These are phyloP conservation scores for Petrophora chlorosata DNA, from an alignment of 2,888 invertebrate genomes.

Conservation along the genomic window DNA sequence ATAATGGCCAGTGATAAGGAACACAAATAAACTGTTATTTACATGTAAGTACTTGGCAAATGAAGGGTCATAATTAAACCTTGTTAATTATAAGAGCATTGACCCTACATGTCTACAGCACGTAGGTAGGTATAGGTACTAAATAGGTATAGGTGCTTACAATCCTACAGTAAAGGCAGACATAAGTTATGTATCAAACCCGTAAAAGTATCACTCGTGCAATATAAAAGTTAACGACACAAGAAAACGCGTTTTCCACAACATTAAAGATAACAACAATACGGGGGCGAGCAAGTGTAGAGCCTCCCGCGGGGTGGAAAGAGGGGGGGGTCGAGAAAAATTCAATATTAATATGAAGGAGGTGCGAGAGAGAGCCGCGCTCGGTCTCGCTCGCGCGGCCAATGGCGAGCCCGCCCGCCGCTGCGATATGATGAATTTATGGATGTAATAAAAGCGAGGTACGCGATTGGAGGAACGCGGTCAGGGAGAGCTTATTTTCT, in stretches of 20 bases:
- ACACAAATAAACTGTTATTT: no score
- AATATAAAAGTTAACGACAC: constrained; percentile 85
- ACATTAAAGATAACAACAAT: constrained; percentile 85
- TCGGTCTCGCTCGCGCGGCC: constrained; percentile 80
- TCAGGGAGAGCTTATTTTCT: constrained; percentile 82
- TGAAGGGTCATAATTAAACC: no score
- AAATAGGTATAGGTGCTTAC: no score
- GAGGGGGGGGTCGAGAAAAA: constrained; percentile 87
- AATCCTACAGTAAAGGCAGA: constrained; percentile 38
- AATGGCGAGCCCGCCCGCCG: constrained; percentile 80
- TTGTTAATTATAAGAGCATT: no score
- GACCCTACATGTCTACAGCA: no score
- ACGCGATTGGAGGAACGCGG: constrained; percentile 86
- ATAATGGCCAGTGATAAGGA: no score
- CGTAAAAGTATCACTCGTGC: constrained; percentile 82
- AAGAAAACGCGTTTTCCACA: constrained; percentile 85
- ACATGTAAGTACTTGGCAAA: no score
- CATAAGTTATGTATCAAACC: constrained; percentile 80
- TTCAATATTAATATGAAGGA: constrained; percentile 92
- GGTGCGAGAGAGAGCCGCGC: constrained; percentile 84
- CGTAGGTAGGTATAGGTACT: no score
- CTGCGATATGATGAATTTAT: constrained; percentile 91
- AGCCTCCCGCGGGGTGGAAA: constrained; percentile 81
- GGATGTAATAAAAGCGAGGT: constrained; percentile 90
- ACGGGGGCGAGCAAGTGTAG: constrained; percentile 83